phyloP scores from a whole-genome alignment of 2,797 vertebrate species.

The Corythornis leucogaster region DNA sequence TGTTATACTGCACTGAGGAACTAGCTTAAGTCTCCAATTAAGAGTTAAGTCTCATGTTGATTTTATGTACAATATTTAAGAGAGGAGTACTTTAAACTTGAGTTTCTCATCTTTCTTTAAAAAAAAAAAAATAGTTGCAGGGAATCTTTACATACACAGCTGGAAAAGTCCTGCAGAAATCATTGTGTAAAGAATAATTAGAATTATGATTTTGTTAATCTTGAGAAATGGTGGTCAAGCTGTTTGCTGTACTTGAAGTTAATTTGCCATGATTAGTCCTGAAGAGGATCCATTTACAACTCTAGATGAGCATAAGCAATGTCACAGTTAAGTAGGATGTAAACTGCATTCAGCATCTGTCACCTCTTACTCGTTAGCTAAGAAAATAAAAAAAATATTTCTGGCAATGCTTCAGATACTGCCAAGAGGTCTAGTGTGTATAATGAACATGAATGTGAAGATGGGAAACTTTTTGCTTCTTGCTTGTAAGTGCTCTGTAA shows the following conservation, averaged over 20 bases:
- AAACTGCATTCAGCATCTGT: neutral
- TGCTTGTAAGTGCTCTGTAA: neutral
- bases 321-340: neutral
- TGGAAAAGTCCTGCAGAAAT: neutral
- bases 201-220: neutral
- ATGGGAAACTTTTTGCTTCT: neutral
- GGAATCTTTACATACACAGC: neutral
- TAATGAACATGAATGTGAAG: neutral
- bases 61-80: neutral
- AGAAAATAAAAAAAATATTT: neutral
- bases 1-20: neutral
- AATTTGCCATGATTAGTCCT: neutral
- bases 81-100: neutral
- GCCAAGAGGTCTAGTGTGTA: neutral
- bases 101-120: neutral
- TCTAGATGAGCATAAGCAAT: neutral
- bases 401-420: neutral
- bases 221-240: neutral
- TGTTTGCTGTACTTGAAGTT: neutral
- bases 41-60: neutral
- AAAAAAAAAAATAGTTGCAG: neutral
- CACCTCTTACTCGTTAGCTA: neutral
- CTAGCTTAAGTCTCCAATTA: neutral
- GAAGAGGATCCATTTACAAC: neutral
- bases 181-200: neutral